Percentiles rank a stretch among this genome's conserved stretches.
Conservation (phyloP, 2,888 invertebrate genomes). For the Chymomyza fuscimana region DNA sequence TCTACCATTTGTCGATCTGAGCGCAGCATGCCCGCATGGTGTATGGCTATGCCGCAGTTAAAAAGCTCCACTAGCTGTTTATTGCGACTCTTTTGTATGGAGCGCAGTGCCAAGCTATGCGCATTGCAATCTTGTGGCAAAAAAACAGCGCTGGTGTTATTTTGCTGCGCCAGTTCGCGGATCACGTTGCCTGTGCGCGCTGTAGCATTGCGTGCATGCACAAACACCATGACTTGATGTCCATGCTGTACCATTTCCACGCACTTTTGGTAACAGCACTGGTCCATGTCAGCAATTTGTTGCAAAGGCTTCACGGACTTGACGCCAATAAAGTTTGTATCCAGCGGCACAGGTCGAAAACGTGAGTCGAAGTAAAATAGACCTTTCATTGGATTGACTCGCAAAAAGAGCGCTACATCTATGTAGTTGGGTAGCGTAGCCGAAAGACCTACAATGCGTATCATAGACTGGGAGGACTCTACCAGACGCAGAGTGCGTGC, state of each 20-base stretch:
- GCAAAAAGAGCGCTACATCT: constrained; percentile 96
- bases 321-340: constrained; percentile 93
- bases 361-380: constrained; percentile 96
- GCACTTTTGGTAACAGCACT: constrained; percentile 95
- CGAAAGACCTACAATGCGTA: constrained; percentile 96
- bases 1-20: constrained; percentile 94
- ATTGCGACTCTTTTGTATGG: constrained; percentile 87
- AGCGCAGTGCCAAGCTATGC: constrained; percentile 85
- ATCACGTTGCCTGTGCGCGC: constrained; percentile 92
- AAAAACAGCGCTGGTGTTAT: constrained; percentile 86
- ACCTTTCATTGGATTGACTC: constrained; percentile 95
- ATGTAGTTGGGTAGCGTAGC: constrained; percentile 98
- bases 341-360: constrained; percentile 96
- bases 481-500: constrained; percentile 96
- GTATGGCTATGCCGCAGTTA: constrained; percentile 92
- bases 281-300: constrained; percentile 90
- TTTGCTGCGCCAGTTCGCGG: constrained; percentile 89
- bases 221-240: constrained; percentile 98
- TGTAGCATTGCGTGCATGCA: constrained; percentile 98
- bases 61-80: constrained; percentile 92
- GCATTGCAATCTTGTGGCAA: constrained; percentile 84
- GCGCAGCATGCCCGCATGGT: constrained; percentile 97
- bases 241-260: constrained; percentile 91
- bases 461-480: constrained; percentile 95
- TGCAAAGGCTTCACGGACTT: constrained; percentile 84